phyloP scores from a whole-genome alignment of 2,113 vertebrate genomes.

The Triplophysa siluroides region DNA sequence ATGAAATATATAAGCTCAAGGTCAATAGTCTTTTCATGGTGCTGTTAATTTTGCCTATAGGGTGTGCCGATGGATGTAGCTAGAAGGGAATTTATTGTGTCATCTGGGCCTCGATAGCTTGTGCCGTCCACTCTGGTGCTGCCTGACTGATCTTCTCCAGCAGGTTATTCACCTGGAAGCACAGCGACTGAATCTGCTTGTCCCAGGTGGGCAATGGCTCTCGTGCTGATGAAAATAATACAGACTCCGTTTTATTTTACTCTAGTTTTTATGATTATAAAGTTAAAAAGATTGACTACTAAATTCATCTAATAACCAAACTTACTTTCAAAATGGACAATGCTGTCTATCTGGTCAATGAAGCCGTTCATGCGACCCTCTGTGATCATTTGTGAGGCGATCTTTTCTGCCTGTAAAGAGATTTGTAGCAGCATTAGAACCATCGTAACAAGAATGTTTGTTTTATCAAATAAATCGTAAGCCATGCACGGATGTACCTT shows the following conservation, averaged over 20 bases:
- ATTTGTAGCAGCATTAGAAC: neutral
- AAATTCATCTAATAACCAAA: conserved; percentile 26
- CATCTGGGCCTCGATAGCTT: conserved; percentile 97
- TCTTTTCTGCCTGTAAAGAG: conserved; percentile 90
- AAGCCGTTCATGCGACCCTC: conserved; percentile 99
- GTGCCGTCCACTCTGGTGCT: conserved; percentile 93
- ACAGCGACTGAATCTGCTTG: conserved; percentile 97
- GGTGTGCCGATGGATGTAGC: neutral
- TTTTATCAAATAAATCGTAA: neutral
- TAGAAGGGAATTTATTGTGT: conserved; percentile 78
- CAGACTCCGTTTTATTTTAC: neutral
- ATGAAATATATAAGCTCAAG: neutral
- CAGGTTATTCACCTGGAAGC: conserved; percentile 98
- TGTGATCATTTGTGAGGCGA: conserved; percentile 99
- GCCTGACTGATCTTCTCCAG: conserved; percentile 95
- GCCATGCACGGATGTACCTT: conserved; percentile 76
- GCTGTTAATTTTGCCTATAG: conserved; percentile 30
- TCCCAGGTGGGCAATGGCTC: conserved; percentile 98
- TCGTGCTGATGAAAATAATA: conserved; percentile 75
- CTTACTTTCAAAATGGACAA: conserved; percentile 99
- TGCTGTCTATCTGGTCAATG: conserved; percentile 98
- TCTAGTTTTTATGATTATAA: neutral
- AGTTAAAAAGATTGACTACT: neutral
- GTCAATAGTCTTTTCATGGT: conserved; percentile 18
- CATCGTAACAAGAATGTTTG: no score